These are phyloP conservation scores for Felis chaus DNA, from an alignment of 2,113 vertebrate genomes.

Conservation along the genomic window DNA sequence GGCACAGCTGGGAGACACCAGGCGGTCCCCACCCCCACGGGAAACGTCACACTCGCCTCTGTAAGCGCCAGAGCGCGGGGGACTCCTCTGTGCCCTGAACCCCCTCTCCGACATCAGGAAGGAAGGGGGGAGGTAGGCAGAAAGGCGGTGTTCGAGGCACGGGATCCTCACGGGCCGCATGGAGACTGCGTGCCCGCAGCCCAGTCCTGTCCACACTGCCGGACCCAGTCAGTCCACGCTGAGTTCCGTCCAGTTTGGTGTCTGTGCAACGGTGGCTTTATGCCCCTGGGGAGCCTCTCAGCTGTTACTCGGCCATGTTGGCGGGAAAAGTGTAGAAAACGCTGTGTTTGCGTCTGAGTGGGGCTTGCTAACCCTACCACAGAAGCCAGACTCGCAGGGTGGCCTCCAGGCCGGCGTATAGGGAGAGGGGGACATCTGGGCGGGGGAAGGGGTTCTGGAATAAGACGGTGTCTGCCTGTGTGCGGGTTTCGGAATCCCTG, in stretches of 20 bases:
- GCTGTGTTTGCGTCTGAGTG: not conserved
- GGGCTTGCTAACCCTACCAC: not conserved
- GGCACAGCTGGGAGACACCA: no score
- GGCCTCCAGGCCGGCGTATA: no score
- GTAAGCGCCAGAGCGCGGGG: not conserved
- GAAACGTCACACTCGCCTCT: not conserved
- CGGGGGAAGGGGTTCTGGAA: not conserved
- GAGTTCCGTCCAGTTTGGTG: not conserved
- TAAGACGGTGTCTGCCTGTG: not conserved
- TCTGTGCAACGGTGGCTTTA: not conserved
- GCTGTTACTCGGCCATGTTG: not conserved
- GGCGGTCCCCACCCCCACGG: not conserved
- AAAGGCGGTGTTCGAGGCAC: not conserved
- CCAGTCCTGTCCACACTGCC: not conserved
- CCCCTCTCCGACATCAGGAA: not conserved
- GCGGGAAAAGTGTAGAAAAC: not conserved
- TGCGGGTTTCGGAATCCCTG: not conserved
- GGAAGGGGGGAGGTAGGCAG: not conserved
- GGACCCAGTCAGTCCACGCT: not conserved
- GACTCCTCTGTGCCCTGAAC: not conserved
- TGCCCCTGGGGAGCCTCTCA: not conserved
- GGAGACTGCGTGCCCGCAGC: not conserved
- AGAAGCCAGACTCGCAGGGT: not conserved
- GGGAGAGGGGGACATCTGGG: not conserved
- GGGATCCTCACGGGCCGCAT: not conserved